Conservation (phyloP, 2,888 invertebrate genomes). For the Pseudococcus jackbeardsleyi region DNA sequence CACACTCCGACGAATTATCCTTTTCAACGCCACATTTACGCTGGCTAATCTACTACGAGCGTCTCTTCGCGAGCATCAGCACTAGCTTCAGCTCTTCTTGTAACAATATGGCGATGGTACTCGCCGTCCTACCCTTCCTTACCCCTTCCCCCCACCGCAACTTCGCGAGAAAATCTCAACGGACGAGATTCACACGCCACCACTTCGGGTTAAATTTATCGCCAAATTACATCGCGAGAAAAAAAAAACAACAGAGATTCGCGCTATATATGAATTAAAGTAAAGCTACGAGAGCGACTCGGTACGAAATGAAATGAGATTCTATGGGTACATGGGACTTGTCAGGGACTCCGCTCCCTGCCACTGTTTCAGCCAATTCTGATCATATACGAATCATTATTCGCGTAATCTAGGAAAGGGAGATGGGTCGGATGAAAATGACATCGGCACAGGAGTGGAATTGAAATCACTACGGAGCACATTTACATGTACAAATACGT, state of each 20-base stretch:
- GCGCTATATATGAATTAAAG: conserved; percentile 6
- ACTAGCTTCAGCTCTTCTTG: not conserved
- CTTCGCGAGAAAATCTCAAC: not conserved
- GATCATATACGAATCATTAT: not conserved
- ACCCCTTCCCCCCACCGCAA: not conserved
- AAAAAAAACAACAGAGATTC: conserved; percentile 7
- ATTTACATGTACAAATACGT: not conserved
- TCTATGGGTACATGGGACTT: not conserved
- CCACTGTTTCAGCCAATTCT: not conserved
- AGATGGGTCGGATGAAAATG: no score
- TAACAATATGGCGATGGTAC: not conserved
- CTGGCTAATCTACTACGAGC: conserved; percentile 13
- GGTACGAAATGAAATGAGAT: conserved; percentile 25
- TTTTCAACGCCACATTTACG: conserved; percentile 28
- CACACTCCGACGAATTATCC: conserved; percentile 17
- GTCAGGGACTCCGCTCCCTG: not conserved
- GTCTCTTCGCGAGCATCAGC: not conserved
- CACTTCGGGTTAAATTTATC: not conserved
- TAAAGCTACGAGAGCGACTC: not conserved
- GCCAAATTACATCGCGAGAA: not conserved
- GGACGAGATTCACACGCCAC: not conserved
- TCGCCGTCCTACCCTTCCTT: not conserved
- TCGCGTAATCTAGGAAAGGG: no score
- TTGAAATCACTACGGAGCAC: not conserved
- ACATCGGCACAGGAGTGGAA: not conserved